Percentiles rank a stretch among this genome's conserved stretches.
Conservation (phyloP, 2,113 vertebrate genomes). For the Arvicanthis niloticus region DNA sequence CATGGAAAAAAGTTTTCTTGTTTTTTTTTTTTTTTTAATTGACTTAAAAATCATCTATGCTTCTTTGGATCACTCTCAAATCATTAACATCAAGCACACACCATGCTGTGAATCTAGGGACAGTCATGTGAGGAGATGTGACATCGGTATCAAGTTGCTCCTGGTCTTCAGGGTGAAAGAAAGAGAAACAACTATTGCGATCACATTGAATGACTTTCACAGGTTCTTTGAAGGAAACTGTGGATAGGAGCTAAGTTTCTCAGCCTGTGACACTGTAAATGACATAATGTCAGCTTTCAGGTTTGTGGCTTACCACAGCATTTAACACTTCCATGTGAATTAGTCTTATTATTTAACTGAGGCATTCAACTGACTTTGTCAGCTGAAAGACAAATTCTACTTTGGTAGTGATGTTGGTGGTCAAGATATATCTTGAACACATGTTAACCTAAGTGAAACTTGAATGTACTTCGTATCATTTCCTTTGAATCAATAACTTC, state of each 20-base stretch:
- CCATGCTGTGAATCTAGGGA: background rate
- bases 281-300: background rate
- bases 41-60: conserved; percentile 10
- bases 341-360: background rate
- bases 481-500: conserved; percentile 10
- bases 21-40: background rate
- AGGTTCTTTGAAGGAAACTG: background rate
- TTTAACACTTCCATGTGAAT: background rate
- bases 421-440: background rate
- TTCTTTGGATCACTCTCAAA: background rate
- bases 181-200: background rate
- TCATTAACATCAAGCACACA: background rate
- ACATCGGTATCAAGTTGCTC: background rate
- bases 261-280: background rate
- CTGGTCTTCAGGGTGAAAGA: background rate
- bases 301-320: background rate
- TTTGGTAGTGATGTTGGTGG: background rate
- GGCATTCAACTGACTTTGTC: background rate
- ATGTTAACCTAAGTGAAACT: conserved; percentile 1
- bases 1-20: background rate
- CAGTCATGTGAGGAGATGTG: background rate
- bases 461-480: background rate
- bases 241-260: background rate
- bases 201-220: background rate
- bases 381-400: background rate